Evolutionary conservation across 2,113 vertebrate species (phyloP).

Genomic region (human (Homo sapiens)): GRCh38 chr15:47678001-47678500

Average conservation of each 20-base stretch:
- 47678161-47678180: conserved; percentile 54
- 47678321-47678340: neutral
- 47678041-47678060: conserved; percentile 54
- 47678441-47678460: neutral
- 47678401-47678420: neutral
- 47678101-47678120: conserved; percentile 27
- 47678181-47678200: neutral
- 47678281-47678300: neutral
- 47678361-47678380: neutral
- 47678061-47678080: conserved; percentile 40
- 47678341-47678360: neutral
- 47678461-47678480: neutral
- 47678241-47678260: conserved; percentile 42
- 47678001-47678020: conserved; percentile 33
- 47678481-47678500: neutral
- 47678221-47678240: conserved; percentile 28
- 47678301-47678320: neutral
- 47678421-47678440: neutral
- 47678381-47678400: neutral
- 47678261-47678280: conserved; percentile 17
- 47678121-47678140: conserved; percentile 69
- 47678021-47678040: conserved; percentile 58
- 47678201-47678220: conserved; percentile 37
- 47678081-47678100: conserved; percentile 63
- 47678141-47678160: conserved; percentile 67